These are phyloP conservation scores for Drosophila mercatorum DNA, from an alignment of 2,888 invertebrate genomes.

Conservation along the genomic window DNA sequence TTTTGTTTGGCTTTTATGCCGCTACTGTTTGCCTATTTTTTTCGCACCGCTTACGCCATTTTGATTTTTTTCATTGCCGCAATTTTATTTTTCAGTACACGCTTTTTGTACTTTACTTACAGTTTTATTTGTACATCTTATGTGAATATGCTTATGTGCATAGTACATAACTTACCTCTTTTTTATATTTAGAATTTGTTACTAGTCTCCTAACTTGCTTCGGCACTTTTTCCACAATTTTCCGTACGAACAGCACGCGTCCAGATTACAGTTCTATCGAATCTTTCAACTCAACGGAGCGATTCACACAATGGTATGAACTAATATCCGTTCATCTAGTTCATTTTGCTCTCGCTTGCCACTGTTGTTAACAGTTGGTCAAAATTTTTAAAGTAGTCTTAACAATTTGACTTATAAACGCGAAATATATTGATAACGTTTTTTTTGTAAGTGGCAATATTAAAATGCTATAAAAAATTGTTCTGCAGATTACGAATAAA, in stretches of 20 bases:
- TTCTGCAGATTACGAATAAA: neutral
- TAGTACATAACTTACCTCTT: slow-evolving; percentile 28
- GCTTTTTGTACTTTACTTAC: neutral
- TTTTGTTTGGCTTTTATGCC: slow-evolving; percentile 7
- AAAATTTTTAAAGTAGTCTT: too few species aligned
- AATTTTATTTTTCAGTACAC: slow-evolving; percentile 9
- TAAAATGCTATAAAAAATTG: neutral
- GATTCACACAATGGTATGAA: neutral
- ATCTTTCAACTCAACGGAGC: slow-evolving; percentile 11
- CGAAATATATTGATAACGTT: neutral
- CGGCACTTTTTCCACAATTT: slow-evolving; percentile 46
- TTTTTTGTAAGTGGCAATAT: neutral
- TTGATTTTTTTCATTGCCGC: slow-evolving; percentile 60
- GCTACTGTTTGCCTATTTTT: slow-evolving; percentile 33
- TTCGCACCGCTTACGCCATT: slow-evolving; percentile 64
- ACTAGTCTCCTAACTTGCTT: slow-evolving; percentile 19
- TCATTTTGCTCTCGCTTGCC: neutral
- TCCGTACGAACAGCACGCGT: slow-evolving; percentile 43
- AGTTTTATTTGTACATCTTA: neutral
- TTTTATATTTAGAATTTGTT: slow-evolving; percentile 30
- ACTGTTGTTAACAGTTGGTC: slow-evolving; percentile 2
- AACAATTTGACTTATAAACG: neutral
- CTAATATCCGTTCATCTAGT: slow-evolving; percentile 1
- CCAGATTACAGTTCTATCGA: slow-evolving; percentile 27
- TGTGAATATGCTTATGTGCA: neutral